phyloP scores from a whole-genome alignment of 2,888 invertebrate genomes.

The Pinctada fucata region DNA sequence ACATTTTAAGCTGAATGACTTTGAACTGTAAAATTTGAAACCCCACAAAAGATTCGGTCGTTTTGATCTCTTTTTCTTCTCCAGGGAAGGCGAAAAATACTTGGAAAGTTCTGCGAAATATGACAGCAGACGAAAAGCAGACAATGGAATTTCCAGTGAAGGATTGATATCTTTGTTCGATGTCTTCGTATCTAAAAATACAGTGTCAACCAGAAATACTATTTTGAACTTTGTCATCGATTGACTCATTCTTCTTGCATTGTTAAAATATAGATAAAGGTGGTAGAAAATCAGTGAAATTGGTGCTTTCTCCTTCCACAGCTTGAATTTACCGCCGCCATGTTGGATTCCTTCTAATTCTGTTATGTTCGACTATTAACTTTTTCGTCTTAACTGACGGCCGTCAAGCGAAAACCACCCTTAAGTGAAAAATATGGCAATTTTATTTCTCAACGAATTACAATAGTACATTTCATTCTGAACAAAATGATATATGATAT shows the following conservation, averaged over 20 bases:
- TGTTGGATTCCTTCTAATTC: background rate
- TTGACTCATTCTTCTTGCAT: background rate
- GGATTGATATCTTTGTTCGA: no score
- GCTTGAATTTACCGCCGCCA: slow-evolving; percentile 24
- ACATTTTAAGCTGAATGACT: slow-evolving; percentile 40
- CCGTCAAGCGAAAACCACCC: no score
- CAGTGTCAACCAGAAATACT: slow-evolving; percentile 61
- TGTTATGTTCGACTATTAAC: slow-evolving; percentile 6
- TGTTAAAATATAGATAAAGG: no score
- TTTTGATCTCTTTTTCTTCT: slow-evolving; percentile 36
- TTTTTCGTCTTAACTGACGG: no score
- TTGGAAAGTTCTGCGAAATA: slow-evolving; percentile 18
- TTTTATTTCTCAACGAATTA: no score
- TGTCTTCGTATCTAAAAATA: no score
- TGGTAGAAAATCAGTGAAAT: background rate
- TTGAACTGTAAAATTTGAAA: slow-evolving; percentile 64
- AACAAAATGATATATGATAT: no score
- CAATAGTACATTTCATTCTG: no score
- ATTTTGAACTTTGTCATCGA: slow-evolving; percentile 41
- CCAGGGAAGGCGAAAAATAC: background rate
- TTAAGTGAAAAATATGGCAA: no score
- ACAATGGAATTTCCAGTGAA: slow-evolving; percentile 49
- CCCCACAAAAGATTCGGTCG: slow-evolving; percentile 61
- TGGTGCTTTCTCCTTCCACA: background rate
- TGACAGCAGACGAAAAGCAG: slow-evolving; percentile 57